These are phyloP conservation scores for Chironomus tepperi DNA, from an alignment of 1,140 invertebrate species.

Conservation along the genomic window DNA sequence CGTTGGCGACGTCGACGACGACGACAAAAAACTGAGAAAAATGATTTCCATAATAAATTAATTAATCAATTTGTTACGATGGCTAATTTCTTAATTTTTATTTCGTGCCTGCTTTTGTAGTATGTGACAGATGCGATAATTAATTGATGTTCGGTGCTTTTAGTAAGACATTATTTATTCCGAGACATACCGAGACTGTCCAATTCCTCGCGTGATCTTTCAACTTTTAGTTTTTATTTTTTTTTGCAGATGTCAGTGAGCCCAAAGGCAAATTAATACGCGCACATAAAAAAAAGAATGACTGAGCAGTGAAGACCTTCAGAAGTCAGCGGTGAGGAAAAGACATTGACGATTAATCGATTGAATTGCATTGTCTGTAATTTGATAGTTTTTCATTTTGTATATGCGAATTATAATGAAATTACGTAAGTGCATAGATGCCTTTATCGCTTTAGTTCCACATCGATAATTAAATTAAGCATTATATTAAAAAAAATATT, in stretches of 20 bases:
- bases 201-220: too few relatives aligned
- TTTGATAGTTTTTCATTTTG: neutral
- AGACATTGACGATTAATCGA: slow-evolving; percentile 22
- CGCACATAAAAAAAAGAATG: neutral
- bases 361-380: neutral
- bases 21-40: neutral
- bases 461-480: slow-evolving; percentile 22
- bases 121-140: too few relatives aligned
- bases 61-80: slow-evolving; percentile 18
- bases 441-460: slow-evolving; percentile 22
- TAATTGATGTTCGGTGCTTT: too few relatives aligned
- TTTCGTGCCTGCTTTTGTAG: too few relatives aligned
- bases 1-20: neutral
- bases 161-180: too few relatives aligned
- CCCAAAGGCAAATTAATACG: neutral
- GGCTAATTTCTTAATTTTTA: slow-evolving; percentile 18
- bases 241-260: neutral
- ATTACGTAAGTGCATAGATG: too few relatives aligned
- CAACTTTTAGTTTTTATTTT: too few relatives aligned
- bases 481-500: too few relatives aligned
- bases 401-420: neutral
- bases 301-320: neutral
- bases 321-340: slow-evolving; percentile 3
- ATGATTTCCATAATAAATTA: slow-evolving; percentile 21
- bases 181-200: too few relatives aligned